These are phyloP conservation scores for Rhadina sibilatrix DNA, from an alignment of 2,113 vertebrate species.

Conservation along the genomic window DNA sequence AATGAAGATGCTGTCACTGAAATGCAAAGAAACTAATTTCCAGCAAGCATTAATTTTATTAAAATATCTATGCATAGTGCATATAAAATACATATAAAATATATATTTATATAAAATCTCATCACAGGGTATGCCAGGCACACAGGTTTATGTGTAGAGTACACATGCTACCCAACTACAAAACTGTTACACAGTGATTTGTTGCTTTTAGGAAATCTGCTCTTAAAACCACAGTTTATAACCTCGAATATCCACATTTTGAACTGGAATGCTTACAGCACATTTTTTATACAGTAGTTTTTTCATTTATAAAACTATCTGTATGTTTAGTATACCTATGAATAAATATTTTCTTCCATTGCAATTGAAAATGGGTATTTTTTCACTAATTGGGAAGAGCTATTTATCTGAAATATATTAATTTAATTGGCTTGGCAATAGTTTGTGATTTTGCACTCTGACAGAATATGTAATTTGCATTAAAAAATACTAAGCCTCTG, in stretches of 20 bases:
- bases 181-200: background rate
- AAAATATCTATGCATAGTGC: background rate
- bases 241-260: background rate
- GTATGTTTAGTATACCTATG: background rate
- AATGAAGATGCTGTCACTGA: background rate
- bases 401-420: background rate
- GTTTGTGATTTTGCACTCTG: background rate
- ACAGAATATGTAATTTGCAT: background rate
- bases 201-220: background rate
- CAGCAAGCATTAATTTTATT: background rate
- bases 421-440: constrained; percentile 16
- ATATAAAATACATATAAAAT: background rate
- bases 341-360: background rate
- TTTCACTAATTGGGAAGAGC: constrained; percentile 6
- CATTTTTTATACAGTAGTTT: background rate
- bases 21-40: background rate
- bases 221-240: background rate
- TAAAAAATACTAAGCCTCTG: background rate
- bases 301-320: constrained; percentile 3
- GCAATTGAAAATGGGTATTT: background rate
- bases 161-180: background rate
- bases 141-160: background rate
- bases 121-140: background rate
- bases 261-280: background rate
- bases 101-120: background rate